Evolutionary conservation across 2,888 invertebrate species (phyloP).

Genomic region (Therioaphis trifolii): DNA sequence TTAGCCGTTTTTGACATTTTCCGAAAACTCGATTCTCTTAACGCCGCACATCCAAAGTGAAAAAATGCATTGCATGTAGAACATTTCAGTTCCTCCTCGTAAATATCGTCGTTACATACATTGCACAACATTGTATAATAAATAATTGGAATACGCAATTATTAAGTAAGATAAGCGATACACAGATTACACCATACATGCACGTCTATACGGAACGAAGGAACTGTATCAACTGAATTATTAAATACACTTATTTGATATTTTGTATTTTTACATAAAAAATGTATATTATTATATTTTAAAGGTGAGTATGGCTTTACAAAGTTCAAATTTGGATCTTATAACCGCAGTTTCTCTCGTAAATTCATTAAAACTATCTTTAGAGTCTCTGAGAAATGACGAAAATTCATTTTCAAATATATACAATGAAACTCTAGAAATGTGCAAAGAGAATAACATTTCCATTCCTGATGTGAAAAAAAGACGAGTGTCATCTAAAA

Average conservation of each 20-base stretch:
- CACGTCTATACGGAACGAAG: constrained; percentile 2
- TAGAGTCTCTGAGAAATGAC: not conserved
- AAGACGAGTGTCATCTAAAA: not conserved
- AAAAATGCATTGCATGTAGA: not conserved
- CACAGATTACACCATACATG: constrained; percentile 12
- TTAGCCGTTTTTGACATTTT: too few relatives aligned
- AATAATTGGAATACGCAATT: not conserved
- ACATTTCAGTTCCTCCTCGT: not conserved
- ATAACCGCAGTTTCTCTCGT: not conserved
- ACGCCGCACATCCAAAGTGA: not conserved
- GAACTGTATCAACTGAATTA: too few relatives aligned
- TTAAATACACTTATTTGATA: too few relatives aligned
- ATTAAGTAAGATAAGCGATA: not conserved
- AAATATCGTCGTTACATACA: constrained; percentile 4
- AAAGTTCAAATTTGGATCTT: not conserved
- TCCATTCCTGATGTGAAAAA: not conserved
- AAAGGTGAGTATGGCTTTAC: too few relatives aligned
- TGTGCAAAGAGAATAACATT: not conserved
- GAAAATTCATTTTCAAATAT: not conserved
- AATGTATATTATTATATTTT: too few relatives aligned
- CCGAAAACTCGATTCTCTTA: too few relatives aligned
- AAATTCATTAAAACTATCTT: not conserved
- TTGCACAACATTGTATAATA: not conserved
- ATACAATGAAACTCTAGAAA: not conserved
- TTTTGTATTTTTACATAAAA: too few relatives aligned